phyloP scores from a whole-genome alignment of 2,888 invertebrate genomes.

The Bugulina stolonifera region DNA sequence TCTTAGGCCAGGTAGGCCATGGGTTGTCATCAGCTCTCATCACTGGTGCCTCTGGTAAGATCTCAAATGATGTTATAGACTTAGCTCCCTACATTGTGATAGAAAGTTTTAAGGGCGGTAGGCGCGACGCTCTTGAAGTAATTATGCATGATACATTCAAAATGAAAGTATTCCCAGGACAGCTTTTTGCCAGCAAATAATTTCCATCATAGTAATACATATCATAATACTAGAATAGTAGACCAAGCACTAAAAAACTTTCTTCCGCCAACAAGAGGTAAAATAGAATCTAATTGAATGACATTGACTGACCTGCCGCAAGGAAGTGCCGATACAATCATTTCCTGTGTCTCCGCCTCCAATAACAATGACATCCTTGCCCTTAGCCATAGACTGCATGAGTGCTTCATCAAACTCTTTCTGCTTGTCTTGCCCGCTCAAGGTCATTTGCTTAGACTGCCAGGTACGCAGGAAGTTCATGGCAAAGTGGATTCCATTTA shows the following conservation, averaged over 20 bases:
- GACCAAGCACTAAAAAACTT: too few relatives aligned
- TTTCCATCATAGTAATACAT: too few relatives aligned
- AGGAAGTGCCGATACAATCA: conserved; percentile 95
- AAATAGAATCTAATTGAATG: too few relatives aligned
- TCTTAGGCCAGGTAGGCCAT: conserved; percentile 97
- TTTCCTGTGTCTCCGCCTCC: conserved; percentile 83
- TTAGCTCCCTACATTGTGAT: conserved; percentile 87
- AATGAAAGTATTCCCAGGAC: too few relatives aligned
- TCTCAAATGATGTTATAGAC: conserved; percentile 91
- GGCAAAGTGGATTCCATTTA: conserved; percentile 91
- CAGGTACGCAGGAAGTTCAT: conserved; percentile 95
- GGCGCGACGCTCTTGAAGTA: too few relatives aligned
- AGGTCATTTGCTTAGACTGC: conserved; percentile 58
- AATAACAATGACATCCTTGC: conserved; percentile 88
- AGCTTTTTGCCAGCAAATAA: too few relatives aligned
- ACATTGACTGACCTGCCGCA: conserved; percentile 76
- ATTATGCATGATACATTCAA: too few relatives aligned
- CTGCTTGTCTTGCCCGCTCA: conserved; percentile 60
- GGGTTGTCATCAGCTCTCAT: conserved; percentile 82
- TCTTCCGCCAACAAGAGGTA: too few relatives aligned
- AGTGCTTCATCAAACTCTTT: conserved; percentile 65
- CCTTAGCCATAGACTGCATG: conserved; percentile 71
- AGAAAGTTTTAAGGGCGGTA: too few relatives aligned
- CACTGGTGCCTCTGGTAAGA: conserved; percentile 82
- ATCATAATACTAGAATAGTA: too few relatives aligned